phyloP scores from a whole-genome alignment of 2,797 vertebrate genomes.

The Podargus strigoides region DNA sequence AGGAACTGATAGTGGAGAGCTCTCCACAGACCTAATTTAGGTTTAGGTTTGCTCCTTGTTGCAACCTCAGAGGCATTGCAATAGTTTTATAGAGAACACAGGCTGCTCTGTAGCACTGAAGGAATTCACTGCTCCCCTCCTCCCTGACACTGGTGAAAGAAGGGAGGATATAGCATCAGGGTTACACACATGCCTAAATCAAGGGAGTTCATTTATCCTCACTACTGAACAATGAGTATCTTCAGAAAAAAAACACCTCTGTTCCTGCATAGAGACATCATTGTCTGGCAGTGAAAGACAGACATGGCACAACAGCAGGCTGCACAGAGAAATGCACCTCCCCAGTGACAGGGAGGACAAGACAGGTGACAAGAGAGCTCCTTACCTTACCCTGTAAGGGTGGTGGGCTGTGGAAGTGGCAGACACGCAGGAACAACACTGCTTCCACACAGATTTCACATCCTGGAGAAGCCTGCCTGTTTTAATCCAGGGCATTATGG shows the following conservation, averaged over 20 bases:
- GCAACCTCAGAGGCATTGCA: neutral
- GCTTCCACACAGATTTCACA: fast-evolving
- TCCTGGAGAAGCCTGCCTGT: neutral
- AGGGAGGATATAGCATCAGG: neutral
- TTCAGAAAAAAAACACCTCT: neutral
- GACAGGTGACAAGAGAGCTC: neutral
- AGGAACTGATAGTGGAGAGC: fast-evolving
- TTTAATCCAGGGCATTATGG: neutral
- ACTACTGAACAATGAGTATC: neutral
- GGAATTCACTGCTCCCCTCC: neutral
- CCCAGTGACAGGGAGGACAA: neutral
- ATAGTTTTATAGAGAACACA: neutral
- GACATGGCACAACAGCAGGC: neutral
- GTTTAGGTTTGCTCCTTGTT: neutral
- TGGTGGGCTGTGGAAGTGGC: neutral
- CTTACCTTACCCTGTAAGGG: neutral
- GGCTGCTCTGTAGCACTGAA: neutral
- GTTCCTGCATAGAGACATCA: neutral
- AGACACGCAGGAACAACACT: neutral
- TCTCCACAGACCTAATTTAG: neutral
- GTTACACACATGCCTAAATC: neutral
- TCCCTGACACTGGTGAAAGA: neutral
- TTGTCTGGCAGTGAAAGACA: neutral
- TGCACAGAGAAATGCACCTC: fast-evolving
- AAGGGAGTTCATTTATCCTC: neutral